Conservation (phyloP, 2,888 invertebrate genomes). For the Tolmerus cingulatus region DNA sequence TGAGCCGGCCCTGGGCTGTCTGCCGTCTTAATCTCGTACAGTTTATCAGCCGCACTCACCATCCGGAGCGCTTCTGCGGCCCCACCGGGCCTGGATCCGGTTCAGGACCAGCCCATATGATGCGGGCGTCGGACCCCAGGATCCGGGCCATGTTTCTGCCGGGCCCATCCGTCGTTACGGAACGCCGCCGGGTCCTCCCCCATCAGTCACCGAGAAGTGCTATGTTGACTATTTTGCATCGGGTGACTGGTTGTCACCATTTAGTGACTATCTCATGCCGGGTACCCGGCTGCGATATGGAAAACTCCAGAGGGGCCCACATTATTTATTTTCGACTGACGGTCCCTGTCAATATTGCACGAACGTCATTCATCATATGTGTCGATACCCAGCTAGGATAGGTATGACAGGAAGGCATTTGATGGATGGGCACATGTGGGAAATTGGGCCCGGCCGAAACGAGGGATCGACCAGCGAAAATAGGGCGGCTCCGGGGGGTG, state of each 20-base stretch:
- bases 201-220: not conserved
- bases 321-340: conserved; percentile 38
- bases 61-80: not conserved
- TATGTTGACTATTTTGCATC: conserved; percentile 16
- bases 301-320: conserved; percentile 31
- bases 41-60: conserved; percentile 26
- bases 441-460: conserved; percentile 3
- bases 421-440: conserved; percentile 40
- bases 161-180: not conserved
- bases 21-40: conserved; percentile 34
- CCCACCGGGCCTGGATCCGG: not conserved
- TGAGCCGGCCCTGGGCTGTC: not conserved
- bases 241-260: conserved; percentile 31
- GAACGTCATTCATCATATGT: conserved; percentile 40
- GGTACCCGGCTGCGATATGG: not conserved
- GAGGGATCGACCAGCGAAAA: not conserved
- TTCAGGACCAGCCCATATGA: not conserved
- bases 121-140: not conserved
- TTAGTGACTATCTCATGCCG: conserved; percentile 32
- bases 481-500: not conserved
- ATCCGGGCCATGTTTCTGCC: not conserved
- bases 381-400: conserved; percentile 21
- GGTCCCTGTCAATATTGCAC: conserved; percentile 35
- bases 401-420: conserved; percentile 31
- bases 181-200: not conserved